Evolutionary conservation across 2,888 invertebrate species (phyloP), one percentile per base, ranked within the genome.

Genomic region (Oligia fasciuncula): DNA sequence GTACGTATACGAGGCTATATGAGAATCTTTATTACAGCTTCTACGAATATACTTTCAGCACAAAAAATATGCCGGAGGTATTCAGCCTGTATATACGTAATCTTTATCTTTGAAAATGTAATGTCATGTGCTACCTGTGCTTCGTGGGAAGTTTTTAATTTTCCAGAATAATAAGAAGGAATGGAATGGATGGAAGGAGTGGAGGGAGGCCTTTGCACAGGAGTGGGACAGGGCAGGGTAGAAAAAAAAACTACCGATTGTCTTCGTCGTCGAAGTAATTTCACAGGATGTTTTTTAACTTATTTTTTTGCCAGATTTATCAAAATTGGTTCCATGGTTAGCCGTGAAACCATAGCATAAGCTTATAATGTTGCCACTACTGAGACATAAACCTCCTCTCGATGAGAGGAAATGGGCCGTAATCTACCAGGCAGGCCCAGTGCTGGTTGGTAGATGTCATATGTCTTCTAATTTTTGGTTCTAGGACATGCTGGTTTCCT

Each of bases 21-120:
- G 85, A 69, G 68, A 62, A 80, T 85, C 62, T 80, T 79, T 77
- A 78, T 82, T 84, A 79, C 78, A 75, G 66, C 60, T 77, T 60
- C 62, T 54, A 67, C 63, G 76, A 76, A 74, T 72, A 84, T 81
- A 69, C 49, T 57, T 51, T 11, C 6, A 19, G 60, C 11, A 54
- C 23, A 66, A 79, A 78, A 77, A 81, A 85, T 71, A 67, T 87
- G 72, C 14, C 14, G 43, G 46, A 51, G 63, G 23, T 78, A 23
- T 23, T 40, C 49, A 54, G 3, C 9, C 29, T 70, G 65, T 70
- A 43, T 73, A 43, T 73, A 43, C 29, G 3, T 72, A 29, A 54
- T 54, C 29, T 29, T 71, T 74, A 54, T 75, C n/a, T 75, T 60
- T 35, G 76, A n/a, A n/a, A 60, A 74, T 75, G 23, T 75, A 3